Conservation (phyloP, 2,113 vertebrate genomes). For the Telmatochromis brichardi region DNA sequence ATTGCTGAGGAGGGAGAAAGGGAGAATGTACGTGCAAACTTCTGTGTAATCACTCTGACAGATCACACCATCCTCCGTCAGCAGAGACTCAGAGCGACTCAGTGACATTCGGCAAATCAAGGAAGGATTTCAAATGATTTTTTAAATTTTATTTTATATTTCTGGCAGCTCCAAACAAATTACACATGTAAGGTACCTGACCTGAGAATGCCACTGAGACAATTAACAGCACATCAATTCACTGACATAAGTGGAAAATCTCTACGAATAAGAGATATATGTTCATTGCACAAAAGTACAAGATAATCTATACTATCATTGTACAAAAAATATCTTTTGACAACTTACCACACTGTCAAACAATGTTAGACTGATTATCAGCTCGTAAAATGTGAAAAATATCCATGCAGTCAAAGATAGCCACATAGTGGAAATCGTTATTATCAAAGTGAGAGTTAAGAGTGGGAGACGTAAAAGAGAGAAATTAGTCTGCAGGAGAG, state of each 20-base stretch:
- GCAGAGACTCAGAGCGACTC: background rate
- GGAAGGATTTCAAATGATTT: background rate
- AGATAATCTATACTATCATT: background rate
- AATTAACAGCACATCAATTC: background rate
- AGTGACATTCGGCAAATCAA: background rate
- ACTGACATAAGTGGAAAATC: background rate
- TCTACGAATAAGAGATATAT: background rate
- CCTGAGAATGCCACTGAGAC: constrained; percentile 14
- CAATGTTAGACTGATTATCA: background rate
- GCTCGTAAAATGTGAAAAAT: background rate
- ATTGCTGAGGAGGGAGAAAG: background rate
- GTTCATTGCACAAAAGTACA: background rate
- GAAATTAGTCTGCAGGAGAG: background rate
- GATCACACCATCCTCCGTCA: constrained; percentile 5
- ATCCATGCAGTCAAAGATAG: background rate
- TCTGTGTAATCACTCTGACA: constrained; percentile 12
- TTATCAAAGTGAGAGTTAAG: background rate
- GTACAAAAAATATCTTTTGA: background rate
- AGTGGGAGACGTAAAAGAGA: background rate
- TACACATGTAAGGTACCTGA: background rate
- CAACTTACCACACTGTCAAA: background rate
- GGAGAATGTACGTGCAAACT: constrained; percentile 1
- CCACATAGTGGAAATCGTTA: background rate
- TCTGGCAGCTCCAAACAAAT: background rate
- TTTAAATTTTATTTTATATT: background rate